Base-by-base conservation (phyloP, 2,888 invertebrate species). In the Amblyjoppa fuscipennis region DNA sequence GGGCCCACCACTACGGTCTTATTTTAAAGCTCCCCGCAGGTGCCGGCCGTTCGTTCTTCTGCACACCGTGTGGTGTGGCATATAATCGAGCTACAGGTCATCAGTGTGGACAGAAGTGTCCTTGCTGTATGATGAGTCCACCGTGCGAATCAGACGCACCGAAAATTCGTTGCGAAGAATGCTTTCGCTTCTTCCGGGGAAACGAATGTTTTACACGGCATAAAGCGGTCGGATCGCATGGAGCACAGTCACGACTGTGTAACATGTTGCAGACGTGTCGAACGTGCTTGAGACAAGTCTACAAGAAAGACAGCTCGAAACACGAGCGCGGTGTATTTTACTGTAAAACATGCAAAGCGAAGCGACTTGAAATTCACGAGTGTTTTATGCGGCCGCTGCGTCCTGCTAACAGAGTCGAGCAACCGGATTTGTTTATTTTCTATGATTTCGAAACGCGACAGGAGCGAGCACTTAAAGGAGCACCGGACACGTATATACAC, bases 301-400 rank as follows among this genome's bases (percentile, higher is more conserved):
- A 64, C 4, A 64, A 31, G n/a, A 53, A 53, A 53, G 53, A 53
- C 49, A 49, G 16, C 3, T 0, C 20, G 20, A 49, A 13, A 13
- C 59, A 59, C 25, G 25, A 25, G 4, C 28, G 59, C 3, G 20
- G 20, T 7, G 11, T 28, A 11, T 59, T 25, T 28, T 59, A 11
- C 9, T 59, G 31, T 25, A n/a, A 28, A n/a, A 28, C 11, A 20
- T 59, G 59, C 4, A 31, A 59, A 28, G 11, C 28, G 59, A 25
- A 25, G 7, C 59, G 59, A 6, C 59, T 6, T 1, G 59, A 59
- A 34, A 66, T 38, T 34, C 66, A 66, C 34, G 38, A 34, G n/a
- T 66, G 66, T 13, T 66, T 66, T 20, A 66, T 66, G 66, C n/a
- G 38, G 16, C 34, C 34, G n/a, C n/a, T 51, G 51, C 51, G 6